Conservation (phyloP, 2,888 invertebrate genomes). For the Dendrolimus pini region DNA sequence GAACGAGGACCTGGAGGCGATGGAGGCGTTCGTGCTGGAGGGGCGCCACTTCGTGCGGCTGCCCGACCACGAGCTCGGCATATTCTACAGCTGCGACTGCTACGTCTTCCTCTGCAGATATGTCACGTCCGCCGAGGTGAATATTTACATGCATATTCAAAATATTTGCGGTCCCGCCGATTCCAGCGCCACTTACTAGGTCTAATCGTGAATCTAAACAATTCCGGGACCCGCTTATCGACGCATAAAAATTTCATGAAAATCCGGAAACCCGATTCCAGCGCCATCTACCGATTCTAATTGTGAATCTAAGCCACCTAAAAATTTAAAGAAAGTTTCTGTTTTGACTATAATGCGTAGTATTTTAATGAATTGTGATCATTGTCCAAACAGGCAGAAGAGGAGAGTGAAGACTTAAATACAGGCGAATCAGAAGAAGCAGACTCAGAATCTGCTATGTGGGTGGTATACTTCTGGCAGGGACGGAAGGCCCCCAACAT, state of each 20-base stretch:
- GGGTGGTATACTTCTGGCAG: conserved; percentile 99
- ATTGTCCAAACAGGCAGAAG: conserved; percentile 48
- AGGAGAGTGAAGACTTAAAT: conserved; percentile 58
- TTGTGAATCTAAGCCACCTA: no score
- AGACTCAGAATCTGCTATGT: conserved; percentile 57
- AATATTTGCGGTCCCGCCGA: no score
- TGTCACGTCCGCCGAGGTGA: conserved; percentile 84
- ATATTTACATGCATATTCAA: not conserved
- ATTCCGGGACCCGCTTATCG: no score
- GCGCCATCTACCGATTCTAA: no score
- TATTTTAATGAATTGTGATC: no score
- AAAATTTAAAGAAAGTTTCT: no score
- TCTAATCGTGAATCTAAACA: no score
- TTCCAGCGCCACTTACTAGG: no score
- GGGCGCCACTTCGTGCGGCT: conserved; percentile 97
- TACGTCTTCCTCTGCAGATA: conserved; percentile 99
- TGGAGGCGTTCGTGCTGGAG: conserved; percentile 98
- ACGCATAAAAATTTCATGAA: no score
- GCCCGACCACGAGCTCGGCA: conserved; percentile 94
- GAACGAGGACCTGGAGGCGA: conserved; percentile 98
- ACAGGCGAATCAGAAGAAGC: conserved; percentile 59
- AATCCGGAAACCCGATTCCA: no score
- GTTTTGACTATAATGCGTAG: no score
- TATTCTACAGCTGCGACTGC: conserved; percentile 95
- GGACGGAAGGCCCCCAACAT: conserved; percentile 97